Conservation (phyloP, 2,888 invertebrate species). For the Drosophila barbarae region DNA sequence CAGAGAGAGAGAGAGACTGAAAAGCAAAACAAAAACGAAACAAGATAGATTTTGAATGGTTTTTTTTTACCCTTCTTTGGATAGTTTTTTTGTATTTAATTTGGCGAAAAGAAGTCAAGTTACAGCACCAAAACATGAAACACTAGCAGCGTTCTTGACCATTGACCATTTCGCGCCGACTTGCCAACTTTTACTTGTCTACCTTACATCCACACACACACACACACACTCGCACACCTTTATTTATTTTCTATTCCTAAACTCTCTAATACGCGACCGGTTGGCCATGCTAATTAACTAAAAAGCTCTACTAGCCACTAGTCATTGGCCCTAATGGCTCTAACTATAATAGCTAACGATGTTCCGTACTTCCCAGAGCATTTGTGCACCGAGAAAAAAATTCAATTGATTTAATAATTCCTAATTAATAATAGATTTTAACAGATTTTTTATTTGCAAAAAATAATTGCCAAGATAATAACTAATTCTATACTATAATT, state of each 20-base stretch:
- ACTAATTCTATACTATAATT: neutral
- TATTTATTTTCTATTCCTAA: constrained; percentile 29
- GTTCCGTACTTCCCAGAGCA: constrained; percentile 11
- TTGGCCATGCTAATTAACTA: constrained; percentile 39
- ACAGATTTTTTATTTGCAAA: neutral
- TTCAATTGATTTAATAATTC: no score
- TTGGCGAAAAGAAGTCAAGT: neutral
- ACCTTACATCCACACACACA: constrained; percentile 1
- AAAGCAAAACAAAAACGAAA: neutral
- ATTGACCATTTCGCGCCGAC: constrained; percentile 2
- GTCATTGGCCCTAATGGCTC: constrained; percentile 29
- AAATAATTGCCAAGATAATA: neutral
- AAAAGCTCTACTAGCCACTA: constrained; percentile 29
- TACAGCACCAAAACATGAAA: neutral
- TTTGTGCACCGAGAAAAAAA: constrained; percentile 1
- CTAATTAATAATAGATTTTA: no score
- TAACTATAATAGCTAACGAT: constrained; percentile 20
- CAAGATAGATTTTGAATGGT: neutral
- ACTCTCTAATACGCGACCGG: constrained; percentile 42
- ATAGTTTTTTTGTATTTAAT: neutral
- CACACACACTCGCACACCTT: constrained; percentile 1
- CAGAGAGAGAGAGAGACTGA: neutral
- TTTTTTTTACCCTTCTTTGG: no score
- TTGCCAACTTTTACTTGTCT: constrained; percentile 19
- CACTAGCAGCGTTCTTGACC: constrained; percentile 14